Base-by-base conservation (phyloP, 1,140 invertebrate species). In the Bombus turneri region DNA sequence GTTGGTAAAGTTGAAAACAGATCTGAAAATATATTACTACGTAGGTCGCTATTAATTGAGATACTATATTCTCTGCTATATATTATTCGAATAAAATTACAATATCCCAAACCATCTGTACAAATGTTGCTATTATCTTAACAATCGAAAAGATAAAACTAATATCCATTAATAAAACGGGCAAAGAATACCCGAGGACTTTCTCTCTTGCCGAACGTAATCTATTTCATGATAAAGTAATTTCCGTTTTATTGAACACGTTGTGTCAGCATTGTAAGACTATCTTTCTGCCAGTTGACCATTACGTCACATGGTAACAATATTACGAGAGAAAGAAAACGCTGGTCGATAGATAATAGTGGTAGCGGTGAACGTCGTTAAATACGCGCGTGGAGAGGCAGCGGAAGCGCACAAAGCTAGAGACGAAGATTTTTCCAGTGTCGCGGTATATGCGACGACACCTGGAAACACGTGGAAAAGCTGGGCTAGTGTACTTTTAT, bases 381-480 rank as follows among this genome's bases (percentile, higher is more conserved):
- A 53, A 22, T 41, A 13, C n/a, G 31, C 64, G 34, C 6, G 41
- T 31, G 43, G 22, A 22, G 39, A 64, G 13, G 41, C 62, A 22
- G 76, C 31, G 81, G 64, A 57, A 75, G 37, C 18, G 10, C 57
- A 43, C 59, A 64, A 86, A 75, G 59, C 47, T 8, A 4, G 15
- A 1, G 41, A 10, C n/a, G 13, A 39, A 22, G 47, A 69, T 86
- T 68, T 81, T 34, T 37, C 18, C 69, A 34, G 4, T 18, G 62
- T 62, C 22, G 37, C 39, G 34, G 18, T 59, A 69, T 28, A 74
- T 31, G 59, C 72, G 34, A 72, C 53, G 43, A 59, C 57, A n/a
- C 79, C 64, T 66, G 72, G 75, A 73, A 89, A 83, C 88, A 76
- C 78, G 79, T 43, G 57, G 25, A 71, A 64, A 75, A 81, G 22